Percentiles rank a stretch among this genome's conserved stretches.
Conservation (phyloP, 2,888 invertebrate species). For the Parnassius mnemosyne region DNA sequence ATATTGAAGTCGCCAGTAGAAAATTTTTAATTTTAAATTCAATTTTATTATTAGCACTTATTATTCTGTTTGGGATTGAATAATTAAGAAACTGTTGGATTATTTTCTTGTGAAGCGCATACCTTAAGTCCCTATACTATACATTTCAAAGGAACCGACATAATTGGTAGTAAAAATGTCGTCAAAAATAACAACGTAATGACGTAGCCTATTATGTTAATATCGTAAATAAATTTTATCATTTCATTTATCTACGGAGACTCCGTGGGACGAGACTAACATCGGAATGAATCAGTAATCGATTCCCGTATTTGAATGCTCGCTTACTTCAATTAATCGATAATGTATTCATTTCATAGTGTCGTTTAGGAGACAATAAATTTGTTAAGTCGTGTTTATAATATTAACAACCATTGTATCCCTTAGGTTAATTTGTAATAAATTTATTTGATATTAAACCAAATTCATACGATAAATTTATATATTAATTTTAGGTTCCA, state of each 20-base stretch:
- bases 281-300: conserved; percentile 16
- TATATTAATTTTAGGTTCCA: no score
- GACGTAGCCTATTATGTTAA: conserved; percentile 17
- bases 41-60: no score
- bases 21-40: no score
- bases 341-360: conserved; percentile 16
- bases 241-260: conserved; percentile 3
- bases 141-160: neutral
- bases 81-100: no score
- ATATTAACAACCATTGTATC: neutral
- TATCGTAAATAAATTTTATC: conserved; percentile 17
- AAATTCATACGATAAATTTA: neutral
- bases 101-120: no score
- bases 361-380: conserved; percentile 15
- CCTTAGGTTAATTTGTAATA: neutral
- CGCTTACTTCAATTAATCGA: conserved; percentile 15
- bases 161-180: conserved; percentile 14
- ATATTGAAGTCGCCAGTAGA: no score
- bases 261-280: conserved; percentile 12
- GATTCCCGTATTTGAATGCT: conserved; percentile 16
- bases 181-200: conserved; percentile 14
- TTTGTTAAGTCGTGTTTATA: conserved; percentile 4
- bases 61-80: no score
- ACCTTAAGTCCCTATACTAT: neutral
- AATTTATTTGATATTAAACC: neutral